These are phyloP conservation scores for Agonopterix subpropinquella DNA, from an alignment of 2,888 invertebrate genomes.

Conservation along the genomic window DNA sequence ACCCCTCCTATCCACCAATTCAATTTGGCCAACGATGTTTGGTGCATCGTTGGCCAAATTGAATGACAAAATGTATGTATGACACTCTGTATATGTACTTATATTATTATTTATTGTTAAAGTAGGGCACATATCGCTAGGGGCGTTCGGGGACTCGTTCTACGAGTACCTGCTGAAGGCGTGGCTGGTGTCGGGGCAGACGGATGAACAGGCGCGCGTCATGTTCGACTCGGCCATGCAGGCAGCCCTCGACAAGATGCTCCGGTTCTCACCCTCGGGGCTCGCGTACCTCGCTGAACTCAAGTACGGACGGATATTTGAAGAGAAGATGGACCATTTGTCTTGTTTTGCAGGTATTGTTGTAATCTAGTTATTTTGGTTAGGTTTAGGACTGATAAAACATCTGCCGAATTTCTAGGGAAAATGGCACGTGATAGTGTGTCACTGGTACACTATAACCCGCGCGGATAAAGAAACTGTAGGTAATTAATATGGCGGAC, in stretches of 20 bases:
- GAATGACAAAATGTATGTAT: no score
- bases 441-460: no score
- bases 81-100: no score
- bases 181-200: conserved; percentile 89
- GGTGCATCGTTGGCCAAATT: no score
- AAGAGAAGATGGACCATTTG: conserved; percentile 99
- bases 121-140: conserved; percentile 95
- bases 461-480: no score
- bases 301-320: conserved; percentile 90
- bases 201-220: conserved; percentile 84
- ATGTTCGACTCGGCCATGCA: conserved; percentile 98
- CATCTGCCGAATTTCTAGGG: no score
- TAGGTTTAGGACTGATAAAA: no score
- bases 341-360: conserved; percentile 94
- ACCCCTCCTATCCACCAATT: no score
- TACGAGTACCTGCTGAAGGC: conserved; percentile 99
- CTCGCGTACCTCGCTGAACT: conserved; percentile 93
- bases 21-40: no score
- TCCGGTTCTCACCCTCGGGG: conserved; percentile 87
- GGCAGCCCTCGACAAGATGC: conserved; percentile 88
- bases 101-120: not conserved
- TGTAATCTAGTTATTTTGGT: no score
- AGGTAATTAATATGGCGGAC: no score
- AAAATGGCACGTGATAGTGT: no score
- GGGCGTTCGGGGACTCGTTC: conserved; percentile 98